phyloP scores from a whole-genome alignment of 2,888 invertebrate species.

The Bellardia bayeri region DNA sequence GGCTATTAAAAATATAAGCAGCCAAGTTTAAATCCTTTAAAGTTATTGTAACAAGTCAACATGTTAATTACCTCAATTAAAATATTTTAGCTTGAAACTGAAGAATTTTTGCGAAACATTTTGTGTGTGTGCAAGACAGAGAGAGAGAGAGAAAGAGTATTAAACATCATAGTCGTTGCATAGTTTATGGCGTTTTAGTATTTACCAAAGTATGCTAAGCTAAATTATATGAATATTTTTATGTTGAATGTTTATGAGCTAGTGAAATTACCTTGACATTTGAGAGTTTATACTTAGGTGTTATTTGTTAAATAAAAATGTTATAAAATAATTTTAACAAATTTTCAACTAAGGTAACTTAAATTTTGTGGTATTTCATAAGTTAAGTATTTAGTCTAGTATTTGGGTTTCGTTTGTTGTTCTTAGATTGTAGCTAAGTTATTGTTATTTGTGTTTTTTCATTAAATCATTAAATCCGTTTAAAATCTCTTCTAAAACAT shows the following conservation, averaged over 20 bases:
- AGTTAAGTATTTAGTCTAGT: background rate
- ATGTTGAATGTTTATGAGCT: slow-evolving; percentile 7
- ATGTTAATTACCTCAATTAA: slow-evolving; percentile 56
- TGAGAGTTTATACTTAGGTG: background rate
- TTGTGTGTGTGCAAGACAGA: background rate
- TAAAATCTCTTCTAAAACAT: slow-evolving; percentile 52
- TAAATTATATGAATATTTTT: slow-evolving; percentile 14
- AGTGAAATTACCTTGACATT: slow-evolving; percentile 37
- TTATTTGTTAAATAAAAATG: background rate
- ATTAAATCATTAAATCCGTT: slow-evolving; percentile 7
- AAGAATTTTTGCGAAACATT: slow-evolving; percentile 2
- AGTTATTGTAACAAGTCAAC: slow-evolving; percentile 47
- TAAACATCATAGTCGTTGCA: slow-evolving; percentile 10
- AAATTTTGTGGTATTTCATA: too few relatives aligned
- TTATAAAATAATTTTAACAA: background rate
- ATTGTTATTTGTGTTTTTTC: slow-evolving; percentile 1
- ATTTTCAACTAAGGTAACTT: too few relatives aligned
- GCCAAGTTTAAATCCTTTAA: slow-evolving; percentile 30
- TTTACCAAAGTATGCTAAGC: slow-evolving; percentile 30
- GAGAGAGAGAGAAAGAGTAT: background rate
- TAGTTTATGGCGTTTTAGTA: slow-evolving; percentile 38
- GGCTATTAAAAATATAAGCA: slow-evolving; percentile 43
- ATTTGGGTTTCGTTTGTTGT: background rate
- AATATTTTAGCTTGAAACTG: slow-evolving; percentile 33
- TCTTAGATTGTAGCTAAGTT: background rate